phyloP scores from a whole-genome alignment of 2,888 invertebrate genomes.

The Rotaria magnacalcarata region DNA sequence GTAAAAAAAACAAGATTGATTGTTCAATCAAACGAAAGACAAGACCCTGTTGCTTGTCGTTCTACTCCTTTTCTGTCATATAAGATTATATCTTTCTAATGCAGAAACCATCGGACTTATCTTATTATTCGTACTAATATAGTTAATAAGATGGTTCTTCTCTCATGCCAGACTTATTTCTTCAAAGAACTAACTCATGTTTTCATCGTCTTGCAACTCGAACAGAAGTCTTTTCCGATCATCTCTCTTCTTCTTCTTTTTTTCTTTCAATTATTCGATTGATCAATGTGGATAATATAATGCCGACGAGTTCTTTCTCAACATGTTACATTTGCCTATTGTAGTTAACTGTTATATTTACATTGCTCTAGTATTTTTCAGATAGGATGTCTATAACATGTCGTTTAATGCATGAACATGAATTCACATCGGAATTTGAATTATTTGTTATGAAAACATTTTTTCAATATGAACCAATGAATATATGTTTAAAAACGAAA shows the following conservation, averaged over 20 bases:
- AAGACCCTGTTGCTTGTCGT: not conserved
- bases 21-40: not conserved
- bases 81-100: not conserved
- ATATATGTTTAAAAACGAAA: not conserved
- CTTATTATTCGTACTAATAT: not conserved
- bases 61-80: not conserved
- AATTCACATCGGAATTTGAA: not conserved
- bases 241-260: not conserved
- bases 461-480: constrained; percentile 33
- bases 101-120: not conserved
- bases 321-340: not conserved
- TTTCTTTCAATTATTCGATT: not conserved
- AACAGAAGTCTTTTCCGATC: not conserved
- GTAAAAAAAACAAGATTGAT: not conserved
- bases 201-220: not conserved
- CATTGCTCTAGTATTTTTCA: not conserved
- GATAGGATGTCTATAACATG: not conserved
- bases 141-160: not conserved
- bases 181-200: not conserved
- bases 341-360: not conserved
- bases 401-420: not conserved
- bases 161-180: not conserved
- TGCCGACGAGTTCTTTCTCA: not conserved
- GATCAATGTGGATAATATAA: not conserved
- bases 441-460: constrained; percentile 19